Conservation (phyloP, 2,797 vertebrate species). For the Valencia hispanica region DNA sequence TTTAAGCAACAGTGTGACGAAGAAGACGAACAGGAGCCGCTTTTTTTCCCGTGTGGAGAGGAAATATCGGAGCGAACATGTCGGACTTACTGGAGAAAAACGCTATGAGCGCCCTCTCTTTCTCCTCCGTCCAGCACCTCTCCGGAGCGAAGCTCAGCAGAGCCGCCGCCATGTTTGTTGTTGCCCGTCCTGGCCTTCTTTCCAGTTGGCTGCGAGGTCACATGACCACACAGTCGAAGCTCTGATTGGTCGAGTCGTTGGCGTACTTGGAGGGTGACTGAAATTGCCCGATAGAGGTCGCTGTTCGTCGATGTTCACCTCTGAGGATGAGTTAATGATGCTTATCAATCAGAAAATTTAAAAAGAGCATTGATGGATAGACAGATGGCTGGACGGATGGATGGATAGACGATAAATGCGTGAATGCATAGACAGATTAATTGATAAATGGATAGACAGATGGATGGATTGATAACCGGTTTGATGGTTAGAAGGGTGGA, state of each 20-base stretch:
- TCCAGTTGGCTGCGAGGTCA: constrained; percentile 22
- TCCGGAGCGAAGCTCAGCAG: constrained; percentile 36
- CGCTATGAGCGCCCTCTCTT: constrained; percentile 58
- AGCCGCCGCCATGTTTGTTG: constrained; percentile 59
- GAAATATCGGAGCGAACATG: not conserved
- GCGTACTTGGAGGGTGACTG: not conserved
- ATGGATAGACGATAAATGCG: too few relatives aligned
- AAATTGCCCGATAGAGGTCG: constrained; percentile 59
- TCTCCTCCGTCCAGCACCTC: constrained; percentile 66
- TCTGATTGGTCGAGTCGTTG: constrained; percentile 38
- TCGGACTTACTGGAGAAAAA: constrained; percentile 63
- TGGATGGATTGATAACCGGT: too few relatives aligned
- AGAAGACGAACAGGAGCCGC: not conserved
- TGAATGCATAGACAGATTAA: too few relatives aligned
- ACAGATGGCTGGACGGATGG: too few relatives aligned
- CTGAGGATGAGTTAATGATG: not conserved
- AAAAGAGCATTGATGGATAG: too few relatives aligned
- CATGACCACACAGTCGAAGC: constrained; percentile 1
- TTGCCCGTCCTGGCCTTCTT: constrained; percentile 25
- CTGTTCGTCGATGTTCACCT: not conserved
- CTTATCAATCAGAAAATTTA: too few relatives aligned
- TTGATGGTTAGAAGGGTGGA: too few relatives aligned
- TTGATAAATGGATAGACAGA: not conserved
- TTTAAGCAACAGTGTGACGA: not conserved
- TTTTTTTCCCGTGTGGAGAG: too few relatives aligned